Conservation (phyloP, 2,888 invertebrate species). For the Clitarchus hookeri region DNA sequence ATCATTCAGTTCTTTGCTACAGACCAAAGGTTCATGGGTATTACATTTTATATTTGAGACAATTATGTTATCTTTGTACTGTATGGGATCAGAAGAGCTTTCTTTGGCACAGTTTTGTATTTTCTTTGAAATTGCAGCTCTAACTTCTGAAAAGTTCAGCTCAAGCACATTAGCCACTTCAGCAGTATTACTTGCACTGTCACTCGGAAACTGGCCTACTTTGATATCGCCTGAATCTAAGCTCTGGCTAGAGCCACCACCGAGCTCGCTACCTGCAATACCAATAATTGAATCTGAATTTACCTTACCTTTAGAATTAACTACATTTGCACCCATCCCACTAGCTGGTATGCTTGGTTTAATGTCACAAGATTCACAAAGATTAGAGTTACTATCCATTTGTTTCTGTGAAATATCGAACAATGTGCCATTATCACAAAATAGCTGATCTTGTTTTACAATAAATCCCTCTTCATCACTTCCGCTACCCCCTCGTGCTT, state of each 20-base stretch:
- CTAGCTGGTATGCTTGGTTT: background rate
- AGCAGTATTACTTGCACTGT: background rate
- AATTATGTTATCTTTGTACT: background rate
- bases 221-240: background rate
- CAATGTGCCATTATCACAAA: background rate
- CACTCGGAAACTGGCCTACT: too few species aligned
- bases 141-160: slow-evolving; percentile 19
- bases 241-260: background rate
- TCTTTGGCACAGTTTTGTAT: slow-evolving; percentile 19
- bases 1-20: background rate
- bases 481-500: slow-evolving; percentile 10
- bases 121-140: slow-evolving; percentile 22
- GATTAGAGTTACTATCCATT: slow-evolving; percentile 32
- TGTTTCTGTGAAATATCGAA: slow-evolving; percentile 11
- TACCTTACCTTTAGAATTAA: background rate
- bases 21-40: background rate
- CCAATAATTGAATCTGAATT: background rate
- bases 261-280: background rate
- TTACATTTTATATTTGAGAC: background rate
- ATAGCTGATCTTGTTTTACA: background rate
- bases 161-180: background rate
- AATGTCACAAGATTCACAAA: slow-evolving; percentile 25
- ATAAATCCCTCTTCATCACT: background rate
- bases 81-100: background rate
- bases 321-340: background rate